Evolutionary conservation across 2,888 invertebrate genomes (phyloP).

Genomic region (Melanotus villosus): DNA sequence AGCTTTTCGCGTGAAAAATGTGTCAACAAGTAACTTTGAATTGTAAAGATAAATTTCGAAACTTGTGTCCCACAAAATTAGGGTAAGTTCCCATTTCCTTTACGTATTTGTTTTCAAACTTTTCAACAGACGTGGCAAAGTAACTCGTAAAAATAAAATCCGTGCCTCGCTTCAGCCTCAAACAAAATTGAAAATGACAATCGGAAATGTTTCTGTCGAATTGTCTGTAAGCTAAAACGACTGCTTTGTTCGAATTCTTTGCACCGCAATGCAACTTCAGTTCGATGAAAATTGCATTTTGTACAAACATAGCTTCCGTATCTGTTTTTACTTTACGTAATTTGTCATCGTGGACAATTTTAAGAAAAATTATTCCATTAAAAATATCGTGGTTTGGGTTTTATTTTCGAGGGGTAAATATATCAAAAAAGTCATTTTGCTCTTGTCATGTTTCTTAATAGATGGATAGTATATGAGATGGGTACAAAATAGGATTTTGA

Average conservation of each 20-base stretch:
- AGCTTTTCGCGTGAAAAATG: no score
- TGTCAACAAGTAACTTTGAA: no score
- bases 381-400: not conserved
- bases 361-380: not conserved
- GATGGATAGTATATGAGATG: not conserved
- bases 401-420: not conserved
- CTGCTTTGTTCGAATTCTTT: constrained; percentile 3
- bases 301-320: no score
- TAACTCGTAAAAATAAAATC: constrained; percentile 14
- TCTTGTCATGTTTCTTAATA: constrained; percentile 5
- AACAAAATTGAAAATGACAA: constrained; percentile 26
- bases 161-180: not conserved
- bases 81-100: not conserved
- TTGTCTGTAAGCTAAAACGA: constrained; percentile 5
- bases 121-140: constrained; percentile 3
- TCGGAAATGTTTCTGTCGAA: constrained; percentile 9
- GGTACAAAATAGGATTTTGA: constrained; percentile 4
- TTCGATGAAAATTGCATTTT: not conserved
- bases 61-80: no score
- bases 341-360: not conserved
- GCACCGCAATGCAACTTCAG: not conserved
- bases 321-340: no score
- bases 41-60: no score
- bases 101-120: not conserved
- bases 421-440: not conserved